Evolutionary conservation across 2,888 invertebrate genomes (phyloP).

Genomic region (Celastrina argiolus): DNA sequence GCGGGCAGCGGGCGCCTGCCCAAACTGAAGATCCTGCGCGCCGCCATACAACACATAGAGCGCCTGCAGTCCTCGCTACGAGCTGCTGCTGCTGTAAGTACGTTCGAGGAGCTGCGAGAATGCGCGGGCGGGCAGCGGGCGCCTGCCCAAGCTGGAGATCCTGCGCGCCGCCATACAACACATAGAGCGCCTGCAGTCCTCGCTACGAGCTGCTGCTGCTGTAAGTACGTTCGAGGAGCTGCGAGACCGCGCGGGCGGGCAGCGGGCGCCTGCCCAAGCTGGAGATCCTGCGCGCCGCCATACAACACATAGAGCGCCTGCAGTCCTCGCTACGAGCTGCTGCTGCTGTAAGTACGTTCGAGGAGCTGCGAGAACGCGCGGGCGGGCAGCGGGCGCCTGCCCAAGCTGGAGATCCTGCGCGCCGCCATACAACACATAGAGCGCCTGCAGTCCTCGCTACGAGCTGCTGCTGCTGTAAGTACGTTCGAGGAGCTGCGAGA

Average conservation of each 20-base stretch:
- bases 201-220: conserved; percentile 81
- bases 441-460: conserved; percentile 88
- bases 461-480: conserved; percentile 76
- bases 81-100: conserved; percentile 72
- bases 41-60: conserved; percentile 99
- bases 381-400: conserved; percentile 95
- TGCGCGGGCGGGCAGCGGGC: conserved; percentile 95
- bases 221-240: conserved; percentile 90
- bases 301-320: conserved; percentile 96
- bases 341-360: conserved; percentile 83
- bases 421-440: conserved; percentile 99
- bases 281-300: conserved; percentile 97
- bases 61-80: conserved; percentile 89
- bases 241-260: conserved; percentile 94
- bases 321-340: conserved; percentile 88
- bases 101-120: conserved; percentile 95
- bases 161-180: conserved; percentile 98
- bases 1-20: conserved; percentile 97
- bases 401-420: conserved; percentile 97
- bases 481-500: conserved; percentile 96
- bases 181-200: conserved; percentile 93
- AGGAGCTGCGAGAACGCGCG: conserved; percentile 94
- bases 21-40: conserved; percentile 97
- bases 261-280: conserved; percentile 98
- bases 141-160: conserved; percentile 98